Conservation (phyloP, 2,888 invertebrate species). For the Timandra comae region DNA sequence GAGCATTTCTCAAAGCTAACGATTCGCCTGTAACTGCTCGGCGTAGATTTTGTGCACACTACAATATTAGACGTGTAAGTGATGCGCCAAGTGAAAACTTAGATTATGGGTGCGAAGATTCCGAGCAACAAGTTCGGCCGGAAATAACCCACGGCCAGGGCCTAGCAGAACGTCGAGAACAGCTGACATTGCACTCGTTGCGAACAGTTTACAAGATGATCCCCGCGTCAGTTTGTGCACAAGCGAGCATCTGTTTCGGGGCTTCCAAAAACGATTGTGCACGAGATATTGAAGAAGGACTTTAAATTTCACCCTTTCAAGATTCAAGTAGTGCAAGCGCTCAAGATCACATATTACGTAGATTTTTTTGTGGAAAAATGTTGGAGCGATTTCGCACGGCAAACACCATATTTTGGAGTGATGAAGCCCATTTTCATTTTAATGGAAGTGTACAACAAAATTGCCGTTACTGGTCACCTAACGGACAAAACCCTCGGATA, state of each 20-base stretch:
- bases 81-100: conserved; percentile 10
- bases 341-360: conserved; percentile 5
- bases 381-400: conserved; percentile 11
- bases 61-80: conserved; percentile 3
- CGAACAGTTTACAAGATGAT: conserved; percentile 12
- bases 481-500: conserved; percentile 12
- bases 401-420: conserved; percentile 13
- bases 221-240: conserved; percentile 18
- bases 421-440: conserved; percentile 18
- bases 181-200: conserved; percentile 12
- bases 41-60: conserved; percentile 18
- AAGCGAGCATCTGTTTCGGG: conserved; percentile 11
- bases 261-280: background rate
- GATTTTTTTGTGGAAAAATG: conserved; percentile 2
- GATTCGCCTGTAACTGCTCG: conserved; percentile 18
- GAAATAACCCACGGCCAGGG: conserved; percentile 16
- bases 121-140: conserved; percentile 15
- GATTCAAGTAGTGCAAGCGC: background rate
- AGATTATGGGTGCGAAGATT: conserved; percentile 14
- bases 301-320: conserved; percentile 1
- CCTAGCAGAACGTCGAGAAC: conserved; percentile 17
- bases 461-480: conserved; percentile 18
- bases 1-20: conserved; percentile 21
- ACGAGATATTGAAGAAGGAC: background rate
- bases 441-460: conserved; percentile 20